A percentile compares a stretch with the other conserved stretches of the same genome.
Evolutionary conservation across 2,113 vertebrate genomes (phyloP).

Genomic region (Paraplagusia blochii): DNA sequence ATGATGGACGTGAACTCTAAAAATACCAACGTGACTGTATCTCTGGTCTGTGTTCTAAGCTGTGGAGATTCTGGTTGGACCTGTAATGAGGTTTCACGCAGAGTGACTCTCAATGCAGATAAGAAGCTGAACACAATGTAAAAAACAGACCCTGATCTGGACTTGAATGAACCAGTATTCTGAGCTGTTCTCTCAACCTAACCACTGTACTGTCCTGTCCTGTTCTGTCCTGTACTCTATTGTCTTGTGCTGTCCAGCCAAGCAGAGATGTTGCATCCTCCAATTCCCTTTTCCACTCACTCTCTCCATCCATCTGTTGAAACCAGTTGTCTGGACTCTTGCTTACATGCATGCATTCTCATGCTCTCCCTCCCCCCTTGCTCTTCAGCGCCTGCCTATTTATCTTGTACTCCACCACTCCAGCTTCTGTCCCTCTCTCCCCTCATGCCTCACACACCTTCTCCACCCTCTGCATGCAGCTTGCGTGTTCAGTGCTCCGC

Average conservation of each 20-base stretch:
- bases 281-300: conserved; percentile 38
- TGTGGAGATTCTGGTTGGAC: conserved; percentile 36
- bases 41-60: neutral
- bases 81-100: conserved; percentile 21
- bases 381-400: conserved; percentile 13
- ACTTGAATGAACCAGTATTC: neutral
- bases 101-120: neutral
- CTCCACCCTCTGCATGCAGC: conserved; percentile 31
- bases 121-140: neutral
- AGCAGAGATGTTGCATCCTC: conserved; percentile 44
- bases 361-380: neutral
- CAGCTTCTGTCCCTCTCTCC: conserved; percentile 7
- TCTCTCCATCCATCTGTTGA: conserved; percentile 35
- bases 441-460: conserved; percentile 4
- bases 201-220: conserved; percentile 28
- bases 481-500: conserved; percentile 31
- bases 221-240: conserved; percentile 46
- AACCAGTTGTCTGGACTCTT: too few species aligned
- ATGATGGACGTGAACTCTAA: neutral
- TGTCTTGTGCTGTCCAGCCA: conserved; percentile 53
- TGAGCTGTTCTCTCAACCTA: neutral
- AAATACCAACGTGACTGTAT: neutral
- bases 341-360: conserved; percentile 18
- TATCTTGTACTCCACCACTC: conserved; percentile 30
- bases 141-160: neutral